phyloP scores from a whole-genome alignment of 2,797 vertebrate species.

The Gobionotothen gibberifrons region DNA sequence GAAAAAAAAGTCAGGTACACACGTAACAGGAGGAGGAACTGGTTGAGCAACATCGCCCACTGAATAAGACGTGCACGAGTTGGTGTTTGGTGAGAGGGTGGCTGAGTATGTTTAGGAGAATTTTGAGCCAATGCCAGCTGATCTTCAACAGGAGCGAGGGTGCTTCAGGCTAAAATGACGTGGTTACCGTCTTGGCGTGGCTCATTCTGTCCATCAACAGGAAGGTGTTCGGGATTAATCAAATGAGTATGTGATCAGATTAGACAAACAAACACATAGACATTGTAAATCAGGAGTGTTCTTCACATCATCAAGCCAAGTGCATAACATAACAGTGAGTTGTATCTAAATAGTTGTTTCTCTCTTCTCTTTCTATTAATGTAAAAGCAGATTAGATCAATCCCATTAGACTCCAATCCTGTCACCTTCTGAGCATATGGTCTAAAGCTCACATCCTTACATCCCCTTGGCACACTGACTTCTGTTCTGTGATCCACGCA shows the following conservation, averaged over 20 bases:
- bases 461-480: slow-evolving; percentile 60
- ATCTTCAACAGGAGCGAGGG: slow-evolving; percentile 16
- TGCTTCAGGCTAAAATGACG: background rate
- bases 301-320: too few species aligned
- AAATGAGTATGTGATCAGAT: slow-evolving; percentile 15
- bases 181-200: background rate
- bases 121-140: slow-evolving; percentile 29
- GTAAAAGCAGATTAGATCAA: slow-evolving; percentile 72
- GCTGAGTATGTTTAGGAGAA: slow-evolving; percentile 18
- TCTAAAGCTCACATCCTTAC: slow-evolving; percentile 30
- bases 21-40: slow-evolving; percentile 44
- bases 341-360: slow-evolving; percentile 8
- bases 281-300: background rate
- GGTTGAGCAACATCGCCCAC: slow-evolving; percentile 42
- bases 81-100: slow-evolving; percentile 6
- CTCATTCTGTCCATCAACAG: slow-evolving; percentile 5
- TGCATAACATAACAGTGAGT: background rate
- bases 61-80: background rate
- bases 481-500: slow-evolving; percentile 25
- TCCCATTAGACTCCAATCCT: slow-evolving; percentile 70
- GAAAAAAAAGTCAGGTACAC: slow-evolving; percentile 36
- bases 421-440: slow-evolving; percentile 73
- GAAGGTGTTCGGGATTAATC: slow-evolving; percentile 1
- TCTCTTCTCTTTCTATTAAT: slow-evolving; percentile 33
- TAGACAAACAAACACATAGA: slow-evolving; percentile 18